Evolutionary conservation across 2,888 invertebrate species (phyloP), one percentile per base, ranked within the genome.

Genomic region (Sipha maydis): DNA sequence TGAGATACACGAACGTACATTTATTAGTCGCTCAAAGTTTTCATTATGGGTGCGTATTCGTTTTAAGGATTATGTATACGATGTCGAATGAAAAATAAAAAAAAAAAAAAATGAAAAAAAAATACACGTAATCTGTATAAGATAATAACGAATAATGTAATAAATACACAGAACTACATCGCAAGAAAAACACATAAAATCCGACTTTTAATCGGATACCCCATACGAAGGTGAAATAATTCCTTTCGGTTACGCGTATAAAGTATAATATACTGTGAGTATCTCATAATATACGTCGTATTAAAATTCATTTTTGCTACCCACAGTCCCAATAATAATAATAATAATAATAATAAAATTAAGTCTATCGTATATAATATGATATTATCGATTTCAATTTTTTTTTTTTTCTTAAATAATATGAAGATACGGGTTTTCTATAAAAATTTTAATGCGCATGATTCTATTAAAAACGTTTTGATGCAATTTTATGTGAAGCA

Each of bases 1-100:
- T 76, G 75, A 76, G 61, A 61, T 41, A 61, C 61, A 67, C 61
- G 28, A 41, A n/a, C 21, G n/a, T 28, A n/a, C 31, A 84, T 48
- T 61, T 9, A 38, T 75, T 67, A 41, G 76, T 28, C 84, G 31
- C n/a, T 67, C 76, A 31, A 76, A 28, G 76, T 67, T 41, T 84
- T 41, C 84, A 31, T 75, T 48, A 67, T 31, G 31, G 41, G 56
- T 75, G 61, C 67, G 67, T 67, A 67, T 76, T 84, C 76, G 84
- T 84, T 84, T 84, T 84, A 48, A 76, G 41, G 61, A 84, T 77
- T 84, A 67, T 76, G 41, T 67, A 77, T 48, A 76, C 17, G 84
- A 76, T 61, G 56, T 61, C 38, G 61, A 76, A 76, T 67, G 48
- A 84, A n/a, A 41, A 34, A 34, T 34, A 34, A 34, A 34, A 34